Evolutionary conservation across 2,113 vertebrate genomes (phyloP).

Genomic region (Leptocoma aspasia): DNA sequence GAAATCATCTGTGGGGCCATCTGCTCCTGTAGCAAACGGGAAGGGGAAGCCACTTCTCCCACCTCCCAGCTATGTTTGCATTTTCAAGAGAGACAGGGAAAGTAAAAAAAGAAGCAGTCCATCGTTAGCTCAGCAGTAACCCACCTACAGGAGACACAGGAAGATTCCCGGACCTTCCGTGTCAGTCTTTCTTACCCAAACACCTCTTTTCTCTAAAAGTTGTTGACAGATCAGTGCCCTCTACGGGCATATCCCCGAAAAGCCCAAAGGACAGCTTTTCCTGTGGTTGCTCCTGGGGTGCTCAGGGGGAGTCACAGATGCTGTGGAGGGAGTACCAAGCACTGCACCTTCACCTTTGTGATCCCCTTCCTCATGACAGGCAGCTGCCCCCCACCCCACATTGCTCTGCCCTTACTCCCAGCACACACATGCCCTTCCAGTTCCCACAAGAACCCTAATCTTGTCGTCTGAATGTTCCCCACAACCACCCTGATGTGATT

Average conservation of each 20-base stretch:
- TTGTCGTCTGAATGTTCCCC: background rate
- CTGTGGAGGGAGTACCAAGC: background rate
- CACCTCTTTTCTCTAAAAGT: background rate
- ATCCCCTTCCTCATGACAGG: background rate
- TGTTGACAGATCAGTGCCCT: background rate
- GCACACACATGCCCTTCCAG: accelerated
- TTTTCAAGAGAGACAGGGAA: background rate
- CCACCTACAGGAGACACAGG: background rate
- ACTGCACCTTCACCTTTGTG: background rate
- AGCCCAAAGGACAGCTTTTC: background rate
- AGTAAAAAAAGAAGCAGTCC: background rate
- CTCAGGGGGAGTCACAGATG: background rate
- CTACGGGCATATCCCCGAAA: background rate
- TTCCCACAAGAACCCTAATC: background rate
- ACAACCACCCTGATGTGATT: background rate
- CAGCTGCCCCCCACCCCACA: background rate
- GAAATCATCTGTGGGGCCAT: slow-evolving; percentile 29
- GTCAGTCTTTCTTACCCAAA: background rate
- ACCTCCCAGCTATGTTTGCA: background rate
- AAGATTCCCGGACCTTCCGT: background rate
- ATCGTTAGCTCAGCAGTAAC: background rate
- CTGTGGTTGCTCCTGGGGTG: background rate
- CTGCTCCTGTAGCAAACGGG: background rate
- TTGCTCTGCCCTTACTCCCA: background rate
- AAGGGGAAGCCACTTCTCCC: slow-evolving; percentile 32